Evolutionary conservation across 2,113 vertebrate genomes (phyloP), one percentile per base, ranked within the genome.

Genomic region (Hemichromis elongatus): DNA sequence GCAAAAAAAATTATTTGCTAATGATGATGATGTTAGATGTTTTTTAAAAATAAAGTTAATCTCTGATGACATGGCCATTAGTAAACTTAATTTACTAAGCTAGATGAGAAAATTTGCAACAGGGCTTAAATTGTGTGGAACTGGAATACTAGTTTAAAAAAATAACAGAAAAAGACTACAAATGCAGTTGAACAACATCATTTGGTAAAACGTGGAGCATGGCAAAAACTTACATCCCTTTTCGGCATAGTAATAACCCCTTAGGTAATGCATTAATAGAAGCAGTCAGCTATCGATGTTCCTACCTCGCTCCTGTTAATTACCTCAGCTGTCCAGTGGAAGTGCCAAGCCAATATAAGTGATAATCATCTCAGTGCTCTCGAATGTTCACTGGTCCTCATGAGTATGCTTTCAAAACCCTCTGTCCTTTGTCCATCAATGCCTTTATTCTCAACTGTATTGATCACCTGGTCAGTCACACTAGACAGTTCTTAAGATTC

Each of bases 281-380:
- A 18, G 66, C 59, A 61, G 61, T 80, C 52, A 54, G 47, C 40
- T 45, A 52, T 59, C 11, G 24, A 16, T 35, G n/a, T 52, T 63
- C 26, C 9, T 3, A 47, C 26, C 28, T 77, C 79, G 86, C 47
- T 77, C 54, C 55, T 77, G 90, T 54, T 91, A 84, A 87, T 81
- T 86, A 35, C 61, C 61, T 85, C 50, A 42, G 82, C 77, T 63
- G 75, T 75, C 81, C 7, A 1, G 53, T 47, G 35, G 78, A 82
- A 30, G 54, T 19, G 80, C 70, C 45, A 52, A 75, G 70, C 70
- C 70, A 75, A 52, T 75, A 75, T 75, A 52, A 30, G 26, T 33
- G 45, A 52, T 75, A 52, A 75, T 52, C 70, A 75, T 52, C 70
- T 75, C 70, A 75, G 45, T 4, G 18, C 70, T 52, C 16, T 75